phyloP scores from a whole-genome alignment of 2,888 invertebrate genomes.

The Dioctria rufipes region DNA sequence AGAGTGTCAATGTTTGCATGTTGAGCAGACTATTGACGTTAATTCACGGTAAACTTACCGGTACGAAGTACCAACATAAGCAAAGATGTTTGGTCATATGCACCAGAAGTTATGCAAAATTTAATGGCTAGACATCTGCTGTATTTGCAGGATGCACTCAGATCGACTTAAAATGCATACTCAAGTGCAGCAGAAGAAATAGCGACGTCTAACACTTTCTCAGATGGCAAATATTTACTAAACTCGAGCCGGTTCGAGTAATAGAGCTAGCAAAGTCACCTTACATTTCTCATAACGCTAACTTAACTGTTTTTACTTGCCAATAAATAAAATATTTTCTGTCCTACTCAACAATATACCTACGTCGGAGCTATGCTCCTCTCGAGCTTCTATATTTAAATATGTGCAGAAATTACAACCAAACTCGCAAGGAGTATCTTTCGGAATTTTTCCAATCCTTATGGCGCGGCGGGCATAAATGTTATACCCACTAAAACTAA shows the following conservation, averaged over 20 bases:
- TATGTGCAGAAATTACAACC: not conserved
- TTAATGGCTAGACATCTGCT: constrained; percentile 3
- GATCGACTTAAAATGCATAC: not conserved
- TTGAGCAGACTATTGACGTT: constrained; percentile 30
- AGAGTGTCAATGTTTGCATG: constrained; percentile 38
- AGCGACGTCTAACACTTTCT: no score
- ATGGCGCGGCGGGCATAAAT: constrained; percentile 5
- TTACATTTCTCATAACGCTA: no score
- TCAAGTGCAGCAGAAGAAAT: not conserved
- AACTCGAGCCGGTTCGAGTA: no score
- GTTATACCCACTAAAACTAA: constrained; percentile 3
- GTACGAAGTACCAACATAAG: constrained; percentile 32
- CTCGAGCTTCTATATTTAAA: not conserved
- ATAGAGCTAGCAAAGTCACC: no score
- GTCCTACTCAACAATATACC: not conserved
- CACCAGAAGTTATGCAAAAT: constrained; percentile 8
- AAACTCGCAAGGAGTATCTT: not conserved
- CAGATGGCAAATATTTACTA: no score
- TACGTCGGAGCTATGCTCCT: not conserved
- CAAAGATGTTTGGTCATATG: constrained; percentile 13
- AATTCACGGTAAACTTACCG: constrained; percentile 25
- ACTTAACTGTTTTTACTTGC: no score
- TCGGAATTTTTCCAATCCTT: no score
- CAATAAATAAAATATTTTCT: not conserved
- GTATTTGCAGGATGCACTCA: constrained; percentile 6